These are phyloP conservation scores for Dendrolimus kikuchii DNA, from an alignment of 1,140 invertebrate species.

Conservation along the genomic window DNA sequence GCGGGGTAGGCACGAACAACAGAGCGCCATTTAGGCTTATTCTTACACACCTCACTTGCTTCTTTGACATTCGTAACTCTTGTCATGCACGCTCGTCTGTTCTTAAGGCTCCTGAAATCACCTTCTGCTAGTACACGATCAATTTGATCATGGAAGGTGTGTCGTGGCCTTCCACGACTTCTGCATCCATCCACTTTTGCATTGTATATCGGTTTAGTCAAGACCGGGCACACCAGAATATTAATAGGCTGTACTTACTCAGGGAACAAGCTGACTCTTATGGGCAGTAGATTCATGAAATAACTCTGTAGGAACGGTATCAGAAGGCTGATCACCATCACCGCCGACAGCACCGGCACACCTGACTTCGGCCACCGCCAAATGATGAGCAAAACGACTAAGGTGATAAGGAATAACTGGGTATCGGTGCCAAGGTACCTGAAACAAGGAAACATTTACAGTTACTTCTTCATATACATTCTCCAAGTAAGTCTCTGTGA, in stretches of 20 bases:
- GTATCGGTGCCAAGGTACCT: constrained; percentile 64
- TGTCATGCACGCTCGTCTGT: too few relatives aligned
- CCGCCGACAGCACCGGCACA: constrained; percentile 37
- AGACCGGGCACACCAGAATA: not conserved
- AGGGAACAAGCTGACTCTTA: constrained; percentile 54
- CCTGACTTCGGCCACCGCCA: constrained; percentile 54
- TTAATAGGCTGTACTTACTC: constrained; percentile 39
- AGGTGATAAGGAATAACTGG: constrained; percentile 52
- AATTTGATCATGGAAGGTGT: too few relatives aligned
- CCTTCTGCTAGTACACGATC: too few relatives aligned
- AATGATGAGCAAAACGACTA: constrained; percentile 52
- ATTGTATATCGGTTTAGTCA: too few relatives aligned
- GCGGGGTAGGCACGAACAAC: too few relatives aligned
- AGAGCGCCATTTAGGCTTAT: too few relatives aligned
- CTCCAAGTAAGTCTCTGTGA: too few relatives aligned
- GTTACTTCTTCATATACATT: not conserved
- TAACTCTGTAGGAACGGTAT: constrained; percentile 62
- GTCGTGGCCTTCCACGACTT: too few relatives aligned
- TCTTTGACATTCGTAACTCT: too few relatives aligned
- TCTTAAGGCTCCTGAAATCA: too few relatives aligned
- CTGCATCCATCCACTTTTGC: too few relatives aligned
- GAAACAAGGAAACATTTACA: constrained; percentile 2
- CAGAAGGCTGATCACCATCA: constrained; percentile 52
- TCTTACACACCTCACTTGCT: too few relatives aligned
- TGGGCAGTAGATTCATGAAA: constrained; percentile 58